Evolutionary conservation across 2,888 invertebrate genomes (phyloP).

Genomic region (Falcaria lacertinaria): DNA sequence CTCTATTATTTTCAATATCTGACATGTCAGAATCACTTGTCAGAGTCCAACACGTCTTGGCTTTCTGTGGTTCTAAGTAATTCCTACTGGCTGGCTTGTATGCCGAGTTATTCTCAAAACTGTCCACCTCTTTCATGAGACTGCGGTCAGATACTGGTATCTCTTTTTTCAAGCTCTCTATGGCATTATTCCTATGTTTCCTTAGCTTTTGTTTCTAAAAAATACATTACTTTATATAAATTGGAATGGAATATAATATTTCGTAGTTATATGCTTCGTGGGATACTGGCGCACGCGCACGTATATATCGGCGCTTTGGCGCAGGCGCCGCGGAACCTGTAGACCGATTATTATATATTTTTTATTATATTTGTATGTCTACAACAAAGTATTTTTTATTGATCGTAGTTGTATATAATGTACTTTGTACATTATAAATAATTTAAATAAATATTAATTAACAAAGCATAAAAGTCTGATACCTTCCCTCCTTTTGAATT

Average conservation of each 20-base stretch:
- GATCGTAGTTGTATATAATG: too few relatives aligned
- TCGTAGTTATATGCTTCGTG: too few relatives aligned
- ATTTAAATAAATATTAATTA: too few relatives aligned
- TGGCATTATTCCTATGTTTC: constrained; percentile 68
- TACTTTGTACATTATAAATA: constrained; percentile 2
- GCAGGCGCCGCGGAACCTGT: too few relatives aligned
- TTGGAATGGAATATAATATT: background rate
- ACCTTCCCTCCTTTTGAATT: constrained; percentile 81
- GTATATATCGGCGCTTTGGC: too few relatives aligned
- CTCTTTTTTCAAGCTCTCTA: constrained; percentile 67
- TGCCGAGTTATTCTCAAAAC: constrained; percentile 56
- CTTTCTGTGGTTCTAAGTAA: constrained; percentile 52
- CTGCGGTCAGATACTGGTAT: constrained; percentile 66
- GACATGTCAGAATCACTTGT: constrained; percentile 86
- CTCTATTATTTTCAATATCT: constrained; percentile 78
- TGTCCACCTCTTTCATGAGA: constrained; percentile 63
- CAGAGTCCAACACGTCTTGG: constrained; percentile 51
- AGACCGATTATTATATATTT: too few relatives aligned
- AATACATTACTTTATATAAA: background rate
- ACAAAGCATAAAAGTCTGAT: constrained; percentile 5
- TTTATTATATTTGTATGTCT: too few relatives aligned
- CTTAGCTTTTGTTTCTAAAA: constrained; percentile 71
- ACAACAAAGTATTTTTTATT: too few relatives aligned
- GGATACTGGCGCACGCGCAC: too few relatives aligned
- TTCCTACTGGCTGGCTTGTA: constrained; percentile 61